Evolutionary conservation across 2,888 invertebrate genomes (phyloP).

Genomic region (Ptycholaimellus sp.): DNA sequence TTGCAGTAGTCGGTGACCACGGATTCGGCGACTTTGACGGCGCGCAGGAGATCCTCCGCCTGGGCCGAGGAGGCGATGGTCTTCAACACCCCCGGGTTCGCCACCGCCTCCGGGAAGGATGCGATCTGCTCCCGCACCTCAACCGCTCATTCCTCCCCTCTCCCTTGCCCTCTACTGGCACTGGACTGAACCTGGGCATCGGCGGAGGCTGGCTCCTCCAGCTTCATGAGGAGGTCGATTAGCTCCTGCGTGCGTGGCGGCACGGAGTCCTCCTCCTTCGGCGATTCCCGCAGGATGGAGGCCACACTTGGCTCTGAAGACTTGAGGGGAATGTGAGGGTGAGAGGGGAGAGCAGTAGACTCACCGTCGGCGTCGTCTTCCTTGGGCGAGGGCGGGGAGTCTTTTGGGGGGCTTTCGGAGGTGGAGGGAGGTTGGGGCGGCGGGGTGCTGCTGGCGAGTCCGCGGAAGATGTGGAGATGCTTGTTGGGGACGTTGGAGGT

Average conservation of each 20-base stretch:
- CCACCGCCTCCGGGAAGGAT: conserved; percentile 11
- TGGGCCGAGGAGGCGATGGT: conserved; percentile 8
- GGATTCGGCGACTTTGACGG: conserved; percentile 10
- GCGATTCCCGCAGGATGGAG: too few relatives aligned
- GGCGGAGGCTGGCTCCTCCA: conserved; percentile 17
- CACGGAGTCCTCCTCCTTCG: too few relatives aligned
- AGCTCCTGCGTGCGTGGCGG: conserved; percentile 11
- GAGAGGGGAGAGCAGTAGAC: too few relatives aligned
- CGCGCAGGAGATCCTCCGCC: conserved; percentile 8
- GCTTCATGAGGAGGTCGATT: conserved; percentile 9
- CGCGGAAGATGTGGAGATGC: conserved; percentile 1
- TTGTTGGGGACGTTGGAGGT: conserved; percentile 7
- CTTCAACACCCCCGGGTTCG: conserved; percentile 8
- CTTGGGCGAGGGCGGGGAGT: too few relatives aligned
- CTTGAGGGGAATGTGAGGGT: too few relatives aligned
- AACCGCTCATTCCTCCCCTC: background rate
- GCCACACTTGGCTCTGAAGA: too few relatives aligned
- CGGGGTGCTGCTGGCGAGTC: background rate
- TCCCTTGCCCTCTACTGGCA: background rate
- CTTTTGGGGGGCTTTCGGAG: too few relatives aligned
- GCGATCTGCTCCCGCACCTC: conserved; percentile 10
- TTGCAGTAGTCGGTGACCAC: conserved; percentile 11
- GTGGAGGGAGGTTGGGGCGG: too few relatives aligned
- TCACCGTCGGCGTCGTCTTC: too few relatives aligned
- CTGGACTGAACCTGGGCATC: conserved; percentile 10